phyloP scores from a whole-genome alignment of 2,888 invertebrate species.

The Hesperia comma region DNA sequence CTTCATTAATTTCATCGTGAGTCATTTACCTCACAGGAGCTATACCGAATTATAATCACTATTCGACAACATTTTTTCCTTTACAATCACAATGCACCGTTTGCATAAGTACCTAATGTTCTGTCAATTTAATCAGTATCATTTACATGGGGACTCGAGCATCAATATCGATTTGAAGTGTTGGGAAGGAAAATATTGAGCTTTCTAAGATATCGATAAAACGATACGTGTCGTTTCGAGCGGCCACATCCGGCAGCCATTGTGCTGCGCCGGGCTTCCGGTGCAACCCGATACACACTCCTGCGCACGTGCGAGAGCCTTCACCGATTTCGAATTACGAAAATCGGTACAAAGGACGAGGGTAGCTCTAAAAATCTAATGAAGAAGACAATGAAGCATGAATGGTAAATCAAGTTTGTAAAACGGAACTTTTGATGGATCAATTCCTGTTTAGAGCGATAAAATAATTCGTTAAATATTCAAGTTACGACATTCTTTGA shows the following conservation, averaged over 20 bases:
- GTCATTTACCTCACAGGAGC: not conserved
- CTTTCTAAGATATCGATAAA: constrained; percentile 82
- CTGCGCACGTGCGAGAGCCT: constrained; percentile 82
- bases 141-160: constrained; percentile 57
- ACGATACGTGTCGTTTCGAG: constrained; percentile 82
- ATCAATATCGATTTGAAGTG: constrained; percentile 65
- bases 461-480: not conserved
- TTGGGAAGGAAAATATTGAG: constrained; percentile 77
- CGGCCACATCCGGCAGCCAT: constrained; percentile 82
- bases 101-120: constrained; percentile 33
- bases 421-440: not conserved
- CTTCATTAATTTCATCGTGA: too few species aligned
- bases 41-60: constrained; percentile 35
- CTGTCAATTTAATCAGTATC: constrained; percentile 49
- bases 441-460: not conserved
- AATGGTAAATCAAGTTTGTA: constrained; percentile 11
- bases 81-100: constrained; percentile 27
- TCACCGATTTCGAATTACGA: constrained; percentile 73
- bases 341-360: constrained; percentile 64
- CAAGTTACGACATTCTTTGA: too few species aligned
- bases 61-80: constrained; percentile 30
- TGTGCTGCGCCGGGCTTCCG: constrained; percentile 80
- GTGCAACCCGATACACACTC: constrained; percentile 83
- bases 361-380: constrained; percentile 40
- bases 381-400: constrained; percentile 38